These are phyloP conservation scores for Eristalis tenax DNA, from an alignment of 2,888 invertebrate species.

Conservation along the genomic window DNA sequence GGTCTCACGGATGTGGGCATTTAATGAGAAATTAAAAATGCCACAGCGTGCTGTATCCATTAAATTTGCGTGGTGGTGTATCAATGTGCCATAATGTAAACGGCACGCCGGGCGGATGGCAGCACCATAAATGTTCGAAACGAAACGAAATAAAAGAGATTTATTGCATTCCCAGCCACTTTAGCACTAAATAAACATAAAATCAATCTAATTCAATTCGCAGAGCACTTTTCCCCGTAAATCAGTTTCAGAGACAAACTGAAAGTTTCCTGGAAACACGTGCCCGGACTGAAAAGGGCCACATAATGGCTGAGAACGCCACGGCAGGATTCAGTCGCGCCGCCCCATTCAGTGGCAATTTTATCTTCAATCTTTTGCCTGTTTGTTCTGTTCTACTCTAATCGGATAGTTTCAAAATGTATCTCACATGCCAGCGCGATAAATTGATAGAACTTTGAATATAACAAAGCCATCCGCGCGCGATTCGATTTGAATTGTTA, in stretches of 20 bases:
- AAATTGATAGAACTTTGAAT: slow-evolving; percentile 26
- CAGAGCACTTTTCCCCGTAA: not conserved
- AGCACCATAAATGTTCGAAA: slow-evolving; percentile 1
- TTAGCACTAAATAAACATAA: slow-evolving; percentile 19
- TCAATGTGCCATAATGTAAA: not conserved
- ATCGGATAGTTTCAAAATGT: slow-evolving; percentile 10
- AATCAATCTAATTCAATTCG: slow-evolving; percentile 18
- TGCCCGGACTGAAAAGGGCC: not conserved
- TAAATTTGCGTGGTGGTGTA: not conserved
- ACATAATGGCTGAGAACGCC: not conserved
- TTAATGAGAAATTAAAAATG: not conserved
- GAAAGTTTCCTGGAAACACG: not conserved
- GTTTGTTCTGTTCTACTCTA: not conserved
- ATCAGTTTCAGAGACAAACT: not conserved
- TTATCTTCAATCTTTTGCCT: not conserved
- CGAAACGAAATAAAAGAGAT: slow-evolving; percentile 13
- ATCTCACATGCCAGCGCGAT: slow-evolving; percentile 22
- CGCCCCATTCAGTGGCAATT: not conserved
- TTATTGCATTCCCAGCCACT: slow-evolving; percentile 14
- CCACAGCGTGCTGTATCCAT: not conserved
- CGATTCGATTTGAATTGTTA: slow-evolving; percentile 50
- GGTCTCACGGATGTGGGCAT: not conserved
- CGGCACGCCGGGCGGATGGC: not conserved
- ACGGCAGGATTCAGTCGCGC: not conserved
- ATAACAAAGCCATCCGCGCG: not conserved